phyloP scores from a whole-genome alignment of 2,113 vertebrate species.

The Syrrhaptes paradoxus region DNA sequence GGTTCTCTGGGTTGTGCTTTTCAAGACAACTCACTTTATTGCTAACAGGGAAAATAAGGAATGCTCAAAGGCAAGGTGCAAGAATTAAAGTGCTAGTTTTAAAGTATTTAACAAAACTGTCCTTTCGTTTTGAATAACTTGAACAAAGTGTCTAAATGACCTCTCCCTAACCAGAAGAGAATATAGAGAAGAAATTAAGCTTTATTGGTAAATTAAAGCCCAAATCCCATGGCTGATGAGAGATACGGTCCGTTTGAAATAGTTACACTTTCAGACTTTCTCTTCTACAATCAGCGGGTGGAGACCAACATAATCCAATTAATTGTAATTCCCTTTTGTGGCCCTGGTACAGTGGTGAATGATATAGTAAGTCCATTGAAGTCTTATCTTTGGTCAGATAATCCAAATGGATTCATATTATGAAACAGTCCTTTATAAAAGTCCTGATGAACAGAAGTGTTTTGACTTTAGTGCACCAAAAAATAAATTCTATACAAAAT shows the following conservation, averaged over 20 bases:
- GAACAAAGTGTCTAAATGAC: conserved; percentile 72
- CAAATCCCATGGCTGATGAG: conserved; percentile 76
- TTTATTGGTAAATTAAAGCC: conserved; percentile 79
- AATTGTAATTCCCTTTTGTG: conserved; percentile 82
- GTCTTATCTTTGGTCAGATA: conserved; percentile 79
- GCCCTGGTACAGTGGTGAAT: conserved; percentile 67
- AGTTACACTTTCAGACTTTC: conserved; percentile 77
- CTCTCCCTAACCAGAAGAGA: conserved; percentile 71
- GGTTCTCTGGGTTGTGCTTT: not conserved
- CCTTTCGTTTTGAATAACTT: conserved; percentile 71
- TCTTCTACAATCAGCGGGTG: conserved; percentile 74
- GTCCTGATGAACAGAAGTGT: conserved; percentile 69
- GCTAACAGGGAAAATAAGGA: not conserved
- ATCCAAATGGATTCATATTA: conserved; percentile 78
- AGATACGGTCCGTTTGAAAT: conserved; percentile 76
- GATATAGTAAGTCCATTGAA: conserved; percentile 79
- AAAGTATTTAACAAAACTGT: conserved; percentile 47
- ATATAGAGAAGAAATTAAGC: conserved; percentile 75
- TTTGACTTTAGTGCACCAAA: conserved; percentile 60
- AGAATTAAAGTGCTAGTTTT: not conserved
- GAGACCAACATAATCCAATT: conserved; percentile 82
- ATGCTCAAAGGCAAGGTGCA: not conserved
- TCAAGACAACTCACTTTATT: not conserved
- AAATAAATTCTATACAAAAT: conserved; percentile 50
- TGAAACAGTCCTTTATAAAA: conserved; percentile 73